phyloP scores from a whole-genome alignment of 2,113 vertebrate genomes.

The Leptobrachium ailaonicum region DNA sequence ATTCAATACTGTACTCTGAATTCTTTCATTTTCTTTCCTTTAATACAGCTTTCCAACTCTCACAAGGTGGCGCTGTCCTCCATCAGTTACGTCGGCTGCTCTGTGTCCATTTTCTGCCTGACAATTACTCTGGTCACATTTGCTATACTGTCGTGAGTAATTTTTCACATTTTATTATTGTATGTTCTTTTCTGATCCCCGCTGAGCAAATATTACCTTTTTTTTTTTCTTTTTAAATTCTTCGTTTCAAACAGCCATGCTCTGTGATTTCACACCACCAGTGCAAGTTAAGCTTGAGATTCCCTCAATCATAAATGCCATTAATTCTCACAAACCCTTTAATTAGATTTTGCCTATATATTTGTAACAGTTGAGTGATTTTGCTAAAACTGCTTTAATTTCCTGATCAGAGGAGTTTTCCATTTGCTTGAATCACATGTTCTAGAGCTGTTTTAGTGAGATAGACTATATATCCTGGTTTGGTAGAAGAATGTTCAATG shows the following conservation, averaged over 20 bases:
- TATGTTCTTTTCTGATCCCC: not conserved
- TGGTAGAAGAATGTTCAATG: not conserved
- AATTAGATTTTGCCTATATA: constrained; percentile 49
- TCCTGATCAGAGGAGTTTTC: constrained; percentile 51
- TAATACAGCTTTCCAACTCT: constrained; percentile 71
- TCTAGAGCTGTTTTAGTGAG: constrained; percentile 9
- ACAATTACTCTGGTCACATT: constrained; percentile 89
- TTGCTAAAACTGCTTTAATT: constrained; percentile 50
- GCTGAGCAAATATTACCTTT: not conserved
- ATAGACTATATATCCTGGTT: not conserved
- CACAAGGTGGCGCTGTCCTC: constrained; percentile 93
- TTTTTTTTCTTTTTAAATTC: constrained; percentile 8
- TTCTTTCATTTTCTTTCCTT: constrained; percentile 3
- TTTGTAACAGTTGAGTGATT: constrained; percentile 53
- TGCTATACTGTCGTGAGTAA: constrained; percentile 92
- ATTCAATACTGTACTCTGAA: constrained; percentile 3
- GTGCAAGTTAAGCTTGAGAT: constrained; percentile 33
- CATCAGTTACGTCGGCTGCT: constrained; percentile 92
- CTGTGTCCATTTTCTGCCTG: constrained; percentile 89
- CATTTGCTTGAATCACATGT: constrained; percentile 30
- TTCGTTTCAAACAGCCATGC: no score
- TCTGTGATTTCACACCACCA: constrained; percentile 11
- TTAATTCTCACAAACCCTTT: constrained; percentile 54
- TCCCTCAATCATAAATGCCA: constrained; percentile 52
- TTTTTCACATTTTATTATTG: constrained; percentile 45